phyloP scores from a whole-genome alignment of 2,797 vertebrate species.

The Pogonophryne albipinna region DNA sequence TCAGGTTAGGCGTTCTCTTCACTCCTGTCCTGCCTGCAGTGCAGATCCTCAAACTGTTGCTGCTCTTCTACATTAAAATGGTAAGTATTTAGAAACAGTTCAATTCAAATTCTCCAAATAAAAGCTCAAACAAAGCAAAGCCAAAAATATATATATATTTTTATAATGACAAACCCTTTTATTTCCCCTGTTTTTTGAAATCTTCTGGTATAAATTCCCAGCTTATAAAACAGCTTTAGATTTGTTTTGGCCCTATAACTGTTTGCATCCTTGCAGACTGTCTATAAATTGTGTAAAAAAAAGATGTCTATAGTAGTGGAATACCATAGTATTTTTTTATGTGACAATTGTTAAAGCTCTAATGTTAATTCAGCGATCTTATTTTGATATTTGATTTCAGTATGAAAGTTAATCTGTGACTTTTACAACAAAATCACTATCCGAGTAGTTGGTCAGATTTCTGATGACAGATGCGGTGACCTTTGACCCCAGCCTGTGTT shows the following conservation, averaged over 20 bases:
- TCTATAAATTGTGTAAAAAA: too few relatives aligned
- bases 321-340: background rate
- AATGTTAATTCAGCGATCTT: background rate
- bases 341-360: background rate
- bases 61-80: constrained; percentile 95
- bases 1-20: constrained; percentile 93
- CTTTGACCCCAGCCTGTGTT: constrained; percentile 25
- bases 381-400: background rate
- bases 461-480: constrained; percentile 3
- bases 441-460: background rate
- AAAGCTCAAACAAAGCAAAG: background rate
- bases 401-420: background rate
- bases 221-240: too few relatives aligned
- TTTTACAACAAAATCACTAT: background rate
- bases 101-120: background rate
- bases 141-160: too few relatives aligned
- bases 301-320: background rate
- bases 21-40: constrained; percentile 89
- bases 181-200: background rate
- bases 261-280: too few relatives aligned
- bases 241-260: background rate
- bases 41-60: constrained; percentile 90
- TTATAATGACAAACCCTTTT: background rate
- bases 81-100: constrained; percentile 68
- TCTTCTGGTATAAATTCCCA: background rate